Evolutionary conservation across 2,888 invertebrate genomes (phyloP).

Genomic region (Rhogogaster chlorosoma): DNA sequence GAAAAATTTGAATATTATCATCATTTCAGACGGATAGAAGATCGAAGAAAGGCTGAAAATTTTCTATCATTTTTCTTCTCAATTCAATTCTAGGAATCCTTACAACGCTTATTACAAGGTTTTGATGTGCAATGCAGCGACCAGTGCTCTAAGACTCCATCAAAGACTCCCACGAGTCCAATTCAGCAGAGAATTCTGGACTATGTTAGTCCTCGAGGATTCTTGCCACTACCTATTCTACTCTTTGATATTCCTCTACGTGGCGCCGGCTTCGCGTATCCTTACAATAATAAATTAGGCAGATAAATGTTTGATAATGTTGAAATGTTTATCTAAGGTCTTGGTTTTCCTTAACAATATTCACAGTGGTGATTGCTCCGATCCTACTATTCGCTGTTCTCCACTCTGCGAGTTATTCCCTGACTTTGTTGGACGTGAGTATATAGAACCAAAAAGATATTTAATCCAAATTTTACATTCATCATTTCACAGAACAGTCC

Average conservation of each 20-base stretch:
- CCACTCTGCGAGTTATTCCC: conserved; percentile 95
- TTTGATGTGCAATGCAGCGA: conserved; percentile 95
- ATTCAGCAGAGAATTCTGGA: conserved; percentile 91
- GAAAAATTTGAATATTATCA: not conserved
- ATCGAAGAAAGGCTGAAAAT: not conserved
- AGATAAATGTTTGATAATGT: not conserved
- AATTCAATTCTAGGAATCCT: conserved; percentile 80
- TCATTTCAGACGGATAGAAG: not conserved
- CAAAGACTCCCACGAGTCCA: conserved; percentile 94
- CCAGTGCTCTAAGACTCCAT: conserved; percentile 96
- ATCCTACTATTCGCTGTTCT: conserved; percentile 94
- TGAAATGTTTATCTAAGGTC: not conserved
- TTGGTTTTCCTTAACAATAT: conserved; percentile 61
- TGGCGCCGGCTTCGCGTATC: conserved; percentile 93
- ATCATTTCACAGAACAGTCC: not conserved
- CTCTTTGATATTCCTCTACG: conserved; percentile 96
- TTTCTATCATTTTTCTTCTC: not conserved
- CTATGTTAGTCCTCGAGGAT: conserved; percentile 90
- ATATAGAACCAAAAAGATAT: conserved; percentile 59
- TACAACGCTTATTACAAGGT: conserved; percentile 94
- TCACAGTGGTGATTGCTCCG: conserved; percentile 92
- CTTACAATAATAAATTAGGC: conserved; percentile 78
- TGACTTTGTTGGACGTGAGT: conserved; percentile 95
- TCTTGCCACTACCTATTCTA: conserved; percentile 98
- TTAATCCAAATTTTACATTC: not conserved